These are phyloP conservation scores for Odocoileus virginianus DNA, from an alignment of 2,113 vertebrate species.

Conservation along the genomic window DNA sequence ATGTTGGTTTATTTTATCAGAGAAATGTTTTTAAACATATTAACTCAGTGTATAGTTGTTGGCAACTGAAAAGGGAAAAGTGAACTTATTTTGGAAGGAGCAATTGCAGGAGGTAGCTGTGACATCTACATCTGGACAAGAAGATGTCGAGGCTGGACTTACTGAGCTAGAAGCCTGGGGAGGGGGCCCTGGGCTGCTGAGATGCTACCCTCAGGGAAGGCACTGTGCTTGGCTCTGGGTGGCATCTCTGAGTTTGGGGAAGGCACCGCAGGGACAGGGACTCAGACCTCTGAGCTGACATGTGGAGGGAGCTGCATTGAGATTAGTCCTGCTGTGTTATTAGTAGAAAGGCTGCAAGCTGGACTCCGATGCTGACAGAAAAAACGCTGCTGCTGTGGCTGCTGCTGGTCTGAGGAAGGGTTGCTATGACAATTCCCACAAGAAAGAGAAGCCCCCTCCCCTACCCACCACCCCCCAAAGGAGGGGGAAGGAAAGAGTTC, in stretches of 20 bases:
- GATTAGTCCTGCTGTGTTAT: no score
- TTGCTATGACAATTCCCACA: no score
- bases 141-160: neutral
- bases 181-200: neutral
- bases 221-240: accelerated
- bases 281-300: neutral
- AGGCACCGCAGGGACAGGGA: accelerated
- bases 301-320: neutral
- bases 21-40: neutral
- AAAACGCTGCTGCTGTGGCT: neutral
- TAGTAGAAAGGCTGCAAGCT: neutral
- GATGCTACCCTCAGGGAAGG: no score
- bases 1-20: neutral
- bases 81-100: neutral
- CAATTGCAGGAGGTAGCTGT: neutral
- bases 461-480: no score
- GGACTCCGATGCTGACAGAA: neutral
- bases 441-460: no score
- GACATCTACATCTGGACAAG: neutral
- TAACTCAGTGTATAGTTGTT: neutral
- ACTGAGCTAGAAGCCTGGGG: neutral
- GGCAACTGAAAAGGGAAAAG: neutral
- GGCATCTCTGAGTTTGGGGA: neutral
- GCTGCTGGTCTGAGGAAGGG: neutral
- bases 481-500: neutral